Evolutionary conservation across 2,888 invertebrate genomes (phyloP).

Genomic region (Sminthurinus aureus): DNA sequence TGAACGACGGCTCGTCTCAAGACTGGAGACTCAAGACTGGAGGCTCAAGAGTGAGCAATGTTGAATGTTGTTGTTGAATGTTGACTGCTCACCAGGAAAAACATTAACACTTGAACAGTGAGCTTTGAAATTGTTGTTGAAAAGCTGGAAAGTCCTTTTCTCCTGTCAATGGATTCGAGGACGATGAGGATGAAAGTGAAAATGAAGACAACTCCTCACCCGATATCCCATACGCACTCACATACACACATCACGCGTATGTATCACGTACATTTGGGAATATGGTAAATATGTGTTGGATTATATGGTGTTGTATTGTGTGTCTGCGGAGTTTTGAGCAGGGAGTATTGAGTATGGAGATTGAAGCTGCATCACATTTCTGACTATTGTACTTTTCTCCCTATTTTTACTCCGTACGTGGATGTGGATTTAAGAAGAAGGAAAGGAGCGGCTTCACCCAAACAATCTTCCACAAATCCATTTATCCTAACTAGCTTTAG

Average conservation of each 20-base stretch:
- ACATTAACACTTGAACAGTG: background rate
- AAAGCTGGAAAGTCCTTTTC: background rate
- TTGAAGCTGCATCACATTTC: background rate
- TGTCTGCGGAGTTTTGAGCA: background rate
- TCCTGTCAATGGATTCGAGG: background rate
- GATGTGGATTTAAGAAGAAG: background rate
- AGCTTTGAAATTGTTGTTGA: background rate
- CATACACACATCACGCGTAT: too few species aligned
- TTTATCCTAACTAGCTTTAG: conserved; percentile 56
- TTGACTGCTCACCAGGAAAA: background rate
- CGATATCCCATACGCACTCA: too few species aligned
- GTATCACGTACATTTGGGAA: too few species aligned
- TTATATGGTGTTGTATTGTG: background rate
- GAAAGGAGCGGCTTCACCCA: conserved; percentile 21
- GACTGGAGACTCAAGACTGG: too few species aligned
- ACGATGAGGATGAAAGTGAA: background rate
- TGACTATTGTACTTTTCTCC: background rate
- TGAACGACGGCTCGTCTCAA: too few species aligned
- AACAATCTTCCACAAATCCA: conserved; percentile 52
- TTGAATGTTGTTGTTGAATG: too few species aligned
- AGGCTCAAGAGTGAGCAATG: too few species aligned
- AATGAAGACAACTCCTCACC: background rate
- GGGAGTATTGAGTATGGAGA: background rate
- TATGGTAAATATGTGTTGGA: too few species aligned
- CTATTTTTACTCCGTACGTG: background rate